Evolutionary conservation across 2,888 invertebrate species (phyloP), one percentile per base, ranked within the genome.

Genomic region (Amphipyra berbera): DNA sequence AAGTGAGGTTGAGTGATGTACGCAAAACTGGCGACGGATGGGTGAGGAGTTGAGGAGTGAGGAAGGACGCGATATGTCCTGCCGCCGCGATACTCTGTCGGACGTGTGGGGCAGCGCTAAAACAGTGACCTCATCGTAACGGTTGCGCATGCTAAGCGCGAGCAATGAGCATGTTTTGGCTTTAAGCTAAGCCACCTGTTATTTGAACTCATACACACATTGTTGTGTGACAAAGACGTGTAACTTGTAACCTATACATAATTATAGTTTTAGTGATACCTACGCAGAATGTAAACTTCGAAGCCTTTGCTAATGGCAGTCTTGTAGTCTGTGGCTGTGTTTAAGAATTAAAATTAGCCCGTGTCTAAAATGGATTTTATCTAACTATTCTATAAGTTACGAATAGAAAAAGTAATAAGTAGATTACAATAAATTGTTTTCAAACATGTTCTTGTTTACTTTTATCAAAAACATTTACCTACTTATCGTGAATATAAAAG

Each of bases 71-170:
- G 62, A 64, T 44, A 55, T 65, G 76, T 76, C 65, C 66, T 75
- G 75, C 61, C 64, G 71, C 79, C 78, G 73, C 73, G 76, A 78
- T 82, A 82, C 70, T 61, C 64, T 35, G 75, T 78, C 85, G 86
- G 86, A 84, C 84, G 85, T 80, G 68, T 81, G 83, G 85, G 82
- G 81, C 85, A 79, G 74, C 81, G 71, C 82, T 85, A 86, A 85
- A 85, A 73, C 76, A 83, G 84, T 90, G 90, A 88, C 87, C 87
- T 91, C 90, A 88, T 87, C 79, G 78, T 71, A 72, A 70, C 76
- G 65, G 81, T 78, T 74, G 61, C 73, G 82, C 78, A 82, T 84
- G 74, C 74, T 73, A 81, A 80, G 68, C 52, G 72, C 56, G 59
- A 58, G 57, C 56, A 74, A 76, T 76, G 68, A 73, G 57, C 52